Evolutionary conservation across 64 coral and sea anemone species (phyloP), one percentile per base, ranked within the genome.

Genomic region (Anthopleura sola): DNA sequence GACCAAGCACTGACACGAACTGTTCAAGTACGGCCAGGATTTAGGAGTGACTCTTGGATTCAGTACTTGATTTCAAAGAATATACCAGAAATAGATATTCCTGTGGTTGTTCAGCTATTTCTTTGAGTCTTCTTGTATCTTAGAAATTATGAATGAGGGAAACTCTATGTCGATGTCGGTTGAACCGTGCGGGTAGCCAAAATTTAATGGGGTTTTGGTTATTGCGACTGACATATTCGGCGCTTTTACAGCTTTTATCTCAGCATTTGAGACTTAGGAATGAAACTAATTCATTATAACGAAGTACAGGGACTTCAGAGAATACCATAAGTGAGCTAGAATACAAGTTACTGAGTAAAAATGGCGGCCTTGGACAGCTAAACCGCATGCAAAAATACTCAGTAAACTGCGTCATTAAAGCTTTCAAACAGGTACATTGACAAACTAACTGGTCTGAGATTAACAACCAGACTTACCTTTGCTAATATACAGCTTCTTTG

Each of bases 351-450:
- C 29, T 4, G 76, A 44, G 82, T 23, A 38, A 24, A 49, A 83
- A 83, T 55, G 82, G 50, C 82, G 47, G 44, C 14, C 24, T 54
- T 54, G 28, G 32, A 36, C 46, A 32, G 44, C 48, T 49, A 83
- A 83, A 83, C 82, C 82, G 55, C 82, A 83, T 83, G 48, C 82
- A 83, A 83, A 78, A 56, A 58, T 60, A 53, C 32, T 49, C 17
- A 0, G 31, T 44, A 79, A 79, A 79, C 37, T 79, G 20, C 76
- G 44, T 48, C 76, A 79, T 79, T 48, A 23, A 18, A 44, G 36
- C 37, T 1, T 13, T 44, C 17, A 20, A 79, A 46, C 36, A 79
- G 6, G 36, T 16, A 23, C 38, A 79, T 2, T 44, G 21, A 79
- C 37, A 38, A 79, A 79, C 20, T 0, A 44, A 79, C 19, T 44